Base-by-base conservation (phyloP, 2,113 vertebrate genomes). In the Desmodus rotundus region DNA sequence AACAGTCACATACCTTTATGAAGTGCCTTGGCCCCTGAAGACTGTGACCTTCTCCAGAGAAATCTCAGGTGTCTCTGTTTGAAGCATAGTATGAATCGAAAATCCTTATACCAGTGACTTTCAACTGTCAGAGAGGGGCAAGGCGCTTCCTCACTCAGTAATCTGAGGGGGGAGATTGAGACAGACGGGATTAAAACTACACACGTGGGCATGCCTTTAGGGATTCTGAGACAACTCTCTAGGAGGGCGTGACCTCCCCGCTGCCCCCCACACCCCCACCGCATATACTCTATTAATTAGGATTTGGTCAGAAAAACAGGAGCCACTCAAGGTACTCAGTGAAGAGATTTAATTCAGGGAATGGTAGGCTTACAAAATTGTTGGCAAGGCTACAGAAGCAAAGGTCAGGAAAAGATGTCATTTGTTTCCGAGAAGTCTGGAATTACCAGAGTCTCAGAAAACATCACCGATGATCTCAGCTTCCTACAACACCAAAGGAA, bases 401-500 rank as follows among this genome's bases (percentile, higher is more conserved):
- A 56, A 96, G 45, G 15, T 73, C 33, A 33, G 43, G 54, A 13
- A 77, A 91, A 73, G 45, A 67, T 45, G 12, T 41, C 28, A 17
- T 50, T 45, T 10, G 3, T 26, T 38, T 96, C 61, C 58, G 86
- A 89, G 52, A 72, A 96, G 31, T 47, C 74, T 87, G 24, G 83
- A 76, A 87, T 41, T 89, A 28, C 1, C 45, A 61, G 50, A 74
- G 12, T 70, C 81, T 91, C 83, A 81, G 87, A 80, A 93, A 95
- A 54, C 54, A 58, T 20, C 36, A 17, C 19, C 31, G 45, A n/a
- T 43, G 10, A 67, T 24, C 90, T 81, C 50, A 58, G 76, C 38
- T 43, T 68, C 4, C 74, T 78, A 8, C 0, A 56, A 41, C 20
- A 43, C 43, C 52, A 14, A 45, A 77, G 47, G 50, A 87, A 19